Conservation (phyloP, 1,140 invertebrate genomes). For the Pararge aegeria region DNA sequence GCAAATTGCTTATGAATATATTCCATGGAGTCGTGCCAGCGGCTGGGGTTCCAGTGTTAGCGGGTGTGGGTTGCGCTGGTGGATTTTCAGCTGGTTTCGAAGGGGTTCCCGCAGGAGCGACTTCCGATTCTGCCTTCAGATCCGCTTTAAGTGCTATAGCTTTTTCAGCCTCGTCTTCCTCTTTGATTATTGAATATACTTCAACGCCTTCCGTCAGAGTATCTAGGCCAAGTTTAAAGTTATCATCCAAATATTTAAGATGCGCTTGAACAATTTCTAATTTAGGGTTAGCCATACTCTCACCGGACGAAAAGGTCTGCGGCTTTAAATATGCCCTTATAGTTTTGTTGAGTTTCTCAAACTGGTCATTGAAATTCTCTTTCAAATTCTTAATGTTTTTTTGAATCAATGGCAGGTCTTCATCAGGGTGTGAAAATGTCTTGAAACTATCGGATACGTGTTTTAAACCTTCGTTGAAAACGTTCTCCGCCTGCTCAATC, state of each 20-base stretch:
- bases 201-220: slow-evolving; percentile 52
- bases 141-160: slow-evolving; percentile 26
- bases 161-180: slow-evolving; percentile 43
- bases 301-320: slow-evolving; percentile 1
- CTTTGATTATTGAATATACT: slow-evolving; percentile 43
- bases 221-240: slow-evolving; percentile 48
- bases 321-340: slow-evolving; percentile 42
- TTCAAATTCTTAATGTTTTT: slow-evolving; percentile 48
- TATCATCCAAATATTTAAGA: slow-evolving; percentile 46
- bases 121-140: slow-evolving; percentile 10
- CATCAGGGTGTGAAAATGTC: slow-evolving; percentile 43
- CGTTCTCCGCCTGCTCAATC: slow-evolving; percentile 42
- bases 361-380: slow-evolving; percentile 41
- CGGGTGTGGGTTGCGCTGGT: neutral
- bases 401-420: slow-evolving; percentile 45
- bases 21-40: neutral
- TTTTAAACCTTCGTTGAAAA: slow-evolving; percentile 48
- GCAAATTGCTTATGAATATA: neutral
- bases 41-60: slow-evolving; percentile 1
- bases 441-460: slow-evolving; percentile 48
- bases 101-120: neutral
- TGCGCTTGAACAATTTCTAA: slow-evolving; percentile 25
- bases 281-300: slow-evolving; percentile 13
- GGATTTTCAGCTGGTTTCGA: neutral
- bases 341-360: slow-evolving; percentile 50